Evolutionary conservation across 1,140 invertebrate species (phyloP).

Genomic region (Trachymyrmex septentrionalis): DNA sequence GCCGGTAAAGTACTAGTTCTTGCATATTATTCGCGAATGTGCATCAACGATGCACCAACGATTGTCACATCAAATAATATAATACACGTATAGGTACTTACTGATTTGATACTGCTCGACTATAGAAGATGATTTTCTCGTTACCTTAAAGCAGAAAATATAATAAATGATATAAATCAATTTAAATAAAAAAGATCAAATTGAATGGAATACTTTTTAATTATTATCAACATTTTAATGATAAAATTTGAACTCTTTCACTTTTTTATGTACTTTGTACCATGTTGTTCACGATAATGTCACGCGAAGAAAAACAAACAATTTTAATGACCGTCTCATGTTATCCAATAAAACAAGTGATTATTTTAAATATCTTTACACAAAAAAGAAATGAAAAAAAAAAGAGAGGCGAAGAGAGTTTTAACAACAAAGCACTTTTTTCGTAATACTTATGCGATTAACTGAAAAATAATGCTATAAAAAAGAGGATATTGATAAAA

Average conservation of each 20-base stretch:
- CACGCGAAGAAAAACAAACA: slow-evolving; percentile 6
- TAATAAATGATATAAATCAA: slow-evolving; percentile 47
- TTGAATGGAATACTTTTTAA: not conserved
- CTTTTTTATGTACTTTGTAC: not conserved
- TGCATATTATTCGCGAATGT: not conserved
- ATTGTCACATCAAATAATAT: slow-evolving; percentile 5
- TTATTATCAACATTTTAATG: not conserved
- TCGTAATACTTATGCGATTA: not conserved
- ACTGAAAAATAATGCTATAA: not conserved
- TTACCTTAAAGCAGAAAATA: slow-evolving; percentile 8
- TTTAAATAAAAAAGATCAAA: not conserved
- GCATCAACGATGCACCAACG: not conserved
- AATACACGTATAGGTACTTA: not conserved
- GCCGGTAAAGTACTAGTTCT: slow-evolving; percentile 5
- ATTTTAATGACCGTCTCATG: slow-evolving; percentile 16
- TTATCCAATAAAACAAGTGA: slow-evolving; percentile 9
- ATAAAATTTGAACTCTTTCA: slow-evolving; percentile 17
- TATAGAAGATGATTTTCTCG: slow-evolving; percentile 4
- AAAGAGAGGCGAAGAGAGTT: slow-evolving; percentile 8
- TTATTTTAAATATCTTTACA: not conserved
- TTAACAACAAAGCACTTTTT: not conserved
- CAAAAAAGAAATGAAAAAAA: slow-evolving; percentile 32
- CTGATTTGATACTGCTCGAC: not conserved
- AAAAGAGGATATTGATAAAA: slow-evolving; percentile 4
- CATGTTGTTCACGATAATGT: not conserved